Conservation (phyloP, 2,888 invertebrate species). For the Sipunculus nudus region DNA sequence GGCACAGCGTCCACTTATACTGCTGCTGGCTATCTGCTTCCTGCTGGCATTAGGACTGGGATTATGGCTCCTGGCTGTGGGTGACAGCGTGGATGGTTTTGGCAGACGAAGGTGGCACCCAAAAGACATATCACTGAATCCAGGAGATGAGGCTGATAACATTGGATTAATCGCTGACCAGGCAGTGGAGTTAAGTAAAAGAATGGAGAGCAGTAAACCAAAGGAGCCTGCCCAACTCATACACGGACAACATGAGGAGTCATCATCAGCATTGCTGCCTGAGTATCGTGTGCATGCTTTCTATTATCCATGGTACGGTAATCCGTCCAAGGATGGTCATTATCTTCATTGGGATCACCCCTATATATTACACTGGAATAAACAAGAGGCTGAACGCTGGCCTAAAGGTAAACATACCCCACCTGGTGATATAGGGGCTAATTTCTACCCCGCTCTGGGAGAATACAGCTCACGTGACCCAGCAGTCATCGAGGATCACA, state of each 20-base stretch:
- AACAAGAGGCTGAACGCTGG: conserved; percentile 65
- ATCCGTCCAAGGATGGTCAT: conserved; percentile 52
- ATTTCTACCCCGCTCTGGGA: conserved; percentile 70
- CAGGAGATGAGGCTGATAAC: no score
- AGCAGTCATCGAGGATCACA: conserved; percentile 71
- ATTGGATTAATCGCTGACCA: no score
- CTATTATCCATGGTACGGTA: conserved; percentile 68
- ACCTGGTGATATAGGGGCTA: conserved; percentile 71
- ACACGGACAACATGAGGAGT: not conserved
- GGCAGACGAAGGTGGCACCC: no score
- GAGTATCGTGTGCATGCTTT: conserved; percentile 66
- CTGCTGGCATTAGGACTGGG: no score
- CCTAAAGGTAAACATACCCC: conserved; percentile 70
- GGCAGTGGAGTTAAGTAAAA: no score
- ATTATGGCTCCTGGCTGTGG: no score
- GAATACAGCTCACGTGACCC: conserved; percentile 70
- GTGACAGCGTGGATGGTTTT: no score
- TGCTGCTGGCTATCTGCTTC: no score
- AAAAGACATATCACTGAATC: no score
- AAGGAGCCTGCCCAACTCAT: not conserved
- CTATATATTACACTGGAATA: conserved; percentile 63
- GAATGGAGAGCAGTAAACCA: not conserved
- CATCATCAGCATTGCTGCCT: conserved; percentile 10
- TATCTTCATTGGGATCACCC: conserved; percentile 67
- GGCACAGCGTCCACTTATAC: no score